Conservation (phyloP, 2,797 vertebrate genomes). For the Acestrorhynchus altus region DNA sequence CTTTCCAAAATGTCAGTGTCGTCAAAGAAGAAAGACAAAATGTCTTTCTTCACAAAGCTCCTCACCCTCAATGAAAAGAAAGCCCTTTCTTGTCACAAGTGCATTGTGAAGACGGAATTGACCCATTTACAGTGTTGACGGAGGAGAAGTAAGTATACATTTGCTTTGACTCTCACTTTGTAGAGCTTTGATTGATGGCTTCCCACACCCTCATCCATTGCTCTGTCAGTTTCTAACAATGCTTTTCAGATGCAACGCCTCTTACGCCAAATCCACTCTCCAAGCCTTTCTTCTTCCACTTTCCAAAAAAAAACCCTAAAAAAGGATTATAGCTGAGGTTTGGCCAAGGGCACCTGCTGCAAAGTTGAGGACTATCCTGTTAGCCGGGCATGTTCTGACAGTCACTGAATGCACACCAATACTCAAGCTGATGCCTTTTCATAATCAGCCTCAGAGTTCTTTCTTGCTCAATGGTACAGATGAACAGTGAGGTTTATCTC, state of each 20-base stretch:
- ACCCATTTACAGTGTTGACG: slow-evolving; percentile 62
- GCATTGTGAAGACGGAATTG: slow-evolving; percentile 55
- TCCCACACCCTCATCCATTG: slow-evolving; percentile 70
- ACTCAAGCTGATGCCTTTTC: not conserved
- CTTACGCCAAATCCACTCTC: slow-evolving; percentile 60
- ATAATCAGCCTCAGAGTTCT: not conserved
- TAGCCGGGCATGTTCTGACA: not conserved
- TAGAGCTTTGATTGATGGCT: slow-evolving; percentile 75
- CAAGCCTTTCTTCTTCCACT: slow-evolving; percentile 56
- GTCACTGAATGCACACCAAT: not conserved
- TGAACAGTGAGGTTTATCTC: not conserved
- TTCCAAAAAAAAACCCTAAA: slow-evolving; percentile 37
- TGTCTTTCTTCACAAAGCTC: slow-evolving; percentile 29
- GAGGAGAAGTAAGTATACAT: slow-evolving; percentile 66
- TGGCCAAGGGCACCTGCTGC: slow-evolving; percentile 55
- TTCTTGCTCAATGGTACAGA: not conserved
- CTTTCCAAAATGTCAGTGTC: slow-evolving; percentile 56
- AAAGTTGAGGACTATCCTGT: slow-evolving; percentile 19
- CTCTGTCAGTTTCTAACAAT: slow-evolving; percentile 73
- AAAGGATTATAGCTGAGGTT: slow-evolving; percentile 56
- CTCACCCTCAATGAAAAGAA: slow-evolving; percentile 15
- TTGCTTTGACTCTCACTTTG: slow-evolving; percentile 66
- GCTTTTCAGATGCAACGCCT: slow-evolving; percentile 71
- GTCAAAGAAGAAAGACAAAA: slow-evolving; percentile 52
- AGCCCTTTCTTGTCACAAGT: slow-evolving; percentile 53